A percentile compares a stretch with the other conserved stretches of the same genome.
These are phyloP conservation scores for Antechinus flavipes DNA, from an alignment of 2,113 vertebrate species.

Conservation along the genomic window DNA sequence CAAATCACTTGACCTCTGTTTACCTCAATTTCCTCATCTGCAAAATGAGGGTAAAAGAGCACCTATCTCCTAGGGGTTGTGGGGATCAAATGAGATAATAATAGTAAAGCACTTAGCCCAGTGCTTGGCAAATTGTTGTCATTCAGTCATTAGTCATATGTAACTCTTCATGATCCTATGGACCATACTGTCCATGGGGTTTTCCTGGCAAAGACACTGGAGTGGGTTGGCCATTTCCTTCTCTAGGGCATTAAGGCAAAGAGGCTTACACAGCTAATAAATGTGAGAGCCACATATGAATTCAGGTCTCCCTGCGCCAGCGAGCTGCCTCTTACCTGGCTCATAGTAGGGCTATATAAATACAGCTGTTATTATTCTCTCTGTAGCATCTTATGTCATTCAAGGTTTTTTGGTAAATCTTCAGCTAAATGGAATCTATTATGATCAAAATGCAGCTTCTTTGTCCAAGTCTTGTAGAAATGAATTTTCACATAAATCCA, in stretches of 20 bases:
- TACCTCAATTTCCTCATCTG: background rate
- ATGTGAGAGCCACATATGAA: background rate
- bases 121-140: too few relatives aligned
- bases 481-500: background rate
- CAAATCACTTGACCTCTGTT: background rate
- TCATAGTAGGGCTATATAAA: background rate
- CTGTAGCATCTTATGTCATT: conserved; percentile 31
- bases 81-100: background rate
- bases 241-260: background rate
- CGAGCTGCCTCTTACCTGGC: background rate
- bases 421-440: conserved; percentile 12
- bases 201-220: background rate
- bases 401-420: background rate
- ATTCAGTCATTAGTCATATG: background rate
- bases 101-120: background rate
- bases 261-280: background rate
- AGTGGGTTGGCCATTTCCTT: background rate
- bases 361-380: conserved; percentile 15
- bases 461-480: conserved; percentile 7
- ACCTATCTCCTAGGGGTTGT: background rate
- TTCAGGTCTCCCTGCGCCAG: background rate
- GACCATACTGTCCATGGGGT: background rate
- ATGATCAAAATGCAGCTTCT: conserved; percentile 27
- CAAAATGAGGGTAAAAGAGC: background rate
- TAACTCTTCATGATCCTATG: background rate